Percentiles rank a stretch among this genome's conserved stretches.
These are phyloP conservation scores for Onychomys leucogaster DNA, from an alignment of 2,797 vertebrate species.

Conservation along the genomic window DNA sequence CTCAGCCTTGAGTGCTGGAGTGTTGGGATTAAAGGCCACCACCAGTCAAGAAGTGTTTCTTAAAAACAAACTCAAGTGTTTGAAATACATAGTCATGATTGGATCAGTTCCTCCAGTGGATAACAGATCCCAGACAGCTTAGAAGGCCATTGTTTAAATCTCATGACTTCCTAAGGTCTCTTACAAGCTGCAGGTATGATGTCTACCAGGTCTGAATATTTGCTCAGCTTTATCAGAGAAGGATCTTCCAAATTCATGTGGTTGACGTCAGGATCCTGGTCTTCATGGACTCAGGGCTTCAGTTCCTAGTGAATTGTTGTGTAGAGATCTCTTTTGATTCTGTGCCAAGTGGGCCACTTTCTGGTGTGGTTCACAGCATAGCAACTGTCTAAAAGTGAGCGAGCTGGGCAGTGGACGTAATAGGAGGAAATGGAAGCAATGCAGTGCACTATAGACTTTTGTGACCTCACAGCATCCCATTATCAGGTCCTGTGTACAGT, in stretches of 20 bases:
- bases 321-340: not conserved
- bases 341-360: not conserved
- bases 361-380: not conserved
- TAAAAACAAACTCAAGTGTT: conserved; percentile 46
- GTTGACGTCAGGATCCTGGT: not conserved
- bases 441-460: not conserved
- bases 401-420: not conserved
- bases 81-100: conserved; percentile 1
- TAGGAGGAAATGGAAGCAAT: not conserved
- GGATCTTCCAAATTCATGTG: not conserved
- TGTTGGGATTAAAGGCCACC: not conserved
- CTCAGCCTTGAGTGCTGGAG: not conserved
- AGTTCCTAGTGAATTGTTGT: not conserved
- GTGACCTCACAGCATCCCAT: not conserved
- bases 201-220: not conserved
- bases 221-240: not conserved
- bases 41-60: not conserved
- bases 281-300: not conserved
- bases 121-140: not conserved
- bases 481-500: not conserved
- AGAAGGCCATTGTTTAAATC: not conserved
- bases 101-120: not conserved
- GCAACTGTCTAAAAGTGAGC: not conserved
- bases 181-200: not conserved
- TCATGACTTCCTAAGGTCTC: not conserved